Conservation (phyloP, 1,140 invertebrate genomes). For the Riptortus pedestris region DNA sequence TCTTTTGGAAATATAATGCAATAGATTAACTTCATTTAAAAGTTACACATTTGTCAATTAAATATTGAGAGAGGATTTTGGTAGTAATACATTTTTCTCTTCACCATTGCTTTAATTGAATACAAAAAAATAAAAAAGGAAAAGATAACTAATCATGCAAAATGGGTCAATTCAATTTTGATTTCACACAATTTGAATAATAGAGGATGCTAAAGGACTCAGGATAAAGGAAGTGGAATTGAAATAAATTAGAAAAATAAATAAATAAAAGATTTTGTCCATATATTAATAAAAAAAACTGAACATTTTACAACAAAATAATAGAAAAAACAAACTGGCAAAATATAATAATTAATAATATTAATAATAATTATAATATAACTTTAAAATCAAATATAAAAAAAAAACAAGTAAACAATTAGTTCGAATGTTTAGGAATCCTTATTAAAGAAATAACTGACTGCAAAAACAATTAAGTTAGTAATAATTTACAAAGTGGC, state of each 20-base stretch:
- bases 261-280: constrained; percentile 1
- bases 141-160: no score
- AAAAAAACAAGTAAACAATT: constrained; percentile 11
- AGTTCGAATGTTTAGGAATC: background rate
- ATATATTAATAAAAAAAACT: constrained; percentile 19
- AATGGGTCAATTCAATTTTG: no score
- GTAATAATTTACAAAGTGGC: background rate
- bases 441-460: background rate
- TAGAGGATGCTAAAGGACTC: no score
- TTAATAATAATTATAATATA: constrained; percentile 8
- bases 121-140: no score
- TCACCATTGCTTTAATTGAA: no score
- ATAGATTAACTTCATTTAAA: no score
- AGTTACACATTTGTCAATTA: no score
- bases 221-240: background rate
- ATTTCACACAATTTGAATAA: no score
- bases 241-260: constrained; percentile 2
- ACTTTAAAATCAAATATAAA: background rate
- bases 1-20: no score
- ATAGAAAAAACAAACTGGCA: constrained; percentile 6
- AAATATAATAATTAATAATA: constrained; percentile 14
- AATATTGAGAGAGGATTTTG: no score
- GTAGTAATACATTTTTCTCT: no score
- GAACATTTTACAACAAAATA: constrained; percentile 23
- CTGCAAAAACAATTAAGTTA: background rate